Conservation (phyloP, 2,797 vertebrate species). For the Austrolebias charrua region DNA sequence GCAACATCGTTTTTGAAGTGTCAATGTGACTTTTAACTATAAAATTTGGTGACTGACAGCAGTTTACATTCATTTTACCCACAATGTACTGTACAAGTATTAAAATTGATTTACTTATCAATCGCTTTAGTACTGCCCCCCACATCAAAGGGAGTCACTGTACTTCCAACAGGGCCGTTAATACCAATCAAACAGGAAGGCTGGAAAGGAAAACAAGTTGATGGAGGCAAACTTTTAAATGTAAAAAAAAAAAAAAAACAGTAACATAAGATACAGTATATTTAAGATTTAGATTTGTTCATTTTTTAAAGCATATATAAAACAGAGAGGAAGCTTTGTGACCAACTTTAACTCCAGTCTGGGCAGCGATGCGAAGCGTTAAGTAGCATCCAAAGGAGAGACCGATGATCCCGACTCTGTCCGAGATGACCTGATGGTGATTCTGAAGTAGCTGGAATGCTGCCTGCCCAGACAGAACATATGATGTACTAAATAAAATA, state of each 20-base stretch:
- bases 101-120: constrained; percentile 25
- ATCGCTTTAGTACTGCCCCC: neutral
- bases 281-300: no score
- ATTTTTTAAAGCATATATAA: neutral
- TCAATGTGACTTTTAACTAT: no score
- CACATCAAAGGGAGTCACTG: neutral
- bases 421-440: constrained; percentile 59
- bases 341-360: constrained; percentile 54
- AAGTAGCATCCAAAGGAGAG: constrained; percentile 69
- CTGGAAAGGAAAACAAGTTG: constrained; percentile 47
- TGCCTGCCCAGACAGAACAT: constrained; percentile 42
- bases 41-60: no score
- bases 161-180: constrained; percentile 64
- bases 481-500: no score
- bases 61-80: no score
- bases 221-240: neutral
- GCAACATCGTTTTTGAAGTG: no score
- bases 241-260: no score
- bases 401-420: constrained; percentile 67
- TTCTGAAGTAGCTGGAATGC: constrained; percentile 65
- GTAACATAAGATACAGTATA: no score
- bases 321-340: neutral
- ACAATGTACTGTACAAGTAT: neutral
- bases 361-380: constrained; percentile 49
- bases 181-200: constrained; percentile 72